Conservation (phyloP, 1,140 invertebrate genomes). For the Theocolax elegans region DNA sequence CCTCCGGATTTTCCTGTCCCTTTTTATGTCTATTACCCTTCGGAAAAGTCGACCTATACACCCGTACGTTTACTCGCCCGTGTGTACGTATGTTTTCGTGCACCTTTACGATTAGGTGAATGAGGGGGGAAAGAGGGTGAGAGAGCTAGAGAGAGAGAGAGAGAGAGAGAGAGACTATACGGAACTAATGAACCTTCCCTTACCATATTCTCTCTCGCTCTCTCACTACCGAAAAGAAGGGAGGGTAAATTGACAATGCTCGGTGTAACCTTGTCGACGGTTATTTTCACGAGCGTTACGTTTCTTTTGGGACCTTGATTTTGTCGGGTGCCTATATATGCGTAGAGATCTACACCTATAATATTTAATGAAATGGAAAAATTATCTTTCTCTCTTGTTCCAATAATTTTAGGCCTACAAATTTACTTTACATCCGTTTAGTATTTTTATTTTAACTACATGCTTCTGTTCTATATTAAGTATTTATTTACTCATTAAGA, state of each 20-base stretch:
- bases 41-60: neutral
- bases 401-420: too few relatives aligned
- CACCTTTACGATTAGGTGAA: slow-evolving; percentile 9
- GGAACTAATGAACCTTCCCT: slow-evolving; percentile 29
- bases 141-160: neutral
- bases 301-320: too few relatives aligned
- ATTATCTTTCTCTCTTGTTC: too few relatives aligned
- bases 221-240: too few relatives aligned
- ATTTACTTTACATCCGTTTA: too few relatives aligned
- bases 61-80: neutral
- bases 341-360: too few relatives aligned
- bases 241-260: slow-evolving; percentile 38
- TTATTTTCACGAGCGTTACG: slow-evolving; percentile 11
- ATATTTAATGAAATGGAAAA: too few relatives aligned
- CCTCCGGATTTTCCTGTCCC: slow-evolving; percentile 14
- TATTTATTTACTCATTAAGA: too few relatives aligned
- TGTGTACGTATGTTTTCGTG: neutral
- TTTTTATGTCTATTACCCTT: neutral
- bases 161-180: neutral
- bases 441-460: too few relatives aligned
- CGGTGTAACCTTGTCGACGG: slow-evolving; percentile 27
- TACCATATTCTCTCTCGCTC: too few relatives aligned
- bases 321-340: too few relatives aligned
- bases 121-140: neutral
- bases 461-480: too few relatives aligned